phyloP scores from a whole-genome alignment of 2,888 invertebrate species.

The Acrobasis consociella region DNA sequence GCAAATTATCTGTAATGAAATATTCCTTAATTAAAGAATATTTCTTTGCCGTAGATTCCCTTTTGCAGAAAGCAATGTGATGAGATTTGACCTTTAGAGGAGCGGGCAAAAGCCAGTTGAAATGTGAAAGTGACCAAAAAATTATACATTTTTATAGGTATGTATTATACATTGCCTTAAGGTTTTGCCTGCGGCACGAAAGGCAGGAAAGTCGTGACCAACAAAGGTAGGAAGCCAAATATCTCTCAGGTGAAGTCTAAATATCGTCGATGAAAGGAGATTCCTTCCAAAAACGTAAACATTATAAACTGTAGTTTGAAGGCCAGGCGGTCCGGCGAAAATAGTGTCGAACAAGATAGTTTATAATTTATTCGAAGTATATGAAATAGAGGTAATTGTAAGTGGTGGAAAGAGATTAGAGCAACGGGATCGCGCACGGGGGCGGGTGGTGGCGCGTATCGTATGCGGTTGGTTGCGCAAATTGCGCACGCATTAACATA shows the following conservation, averaged over 20 bases:
- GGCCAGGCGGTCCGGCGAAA: too few species aligned
- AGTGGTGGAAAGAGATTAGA: constrained; percentile 23
- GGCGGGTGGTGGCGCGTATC: constrained; percentile 58
- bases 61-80: neutral
- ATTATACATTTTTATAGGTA: neutral
- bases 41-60: neutral
- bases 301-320: too few species aligned
- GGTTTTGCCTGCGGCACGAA: too few species aligned
- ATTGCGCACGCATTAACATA: constrained; percentile 69
- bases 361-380: too few species aligned
- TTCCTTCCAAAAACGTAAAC: too few species aligned
- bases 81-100: neutral
- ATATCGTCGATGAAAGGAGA: too few species aligned
- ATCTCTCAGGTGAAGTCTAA: too few species aligned
- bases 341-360: too few species aligned
- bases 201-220: too few species aligned
- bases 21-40: too few species aligned
- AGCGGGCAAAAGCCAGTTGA: neutral
- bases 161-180: neutral
- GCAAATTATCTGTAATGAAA: too few species aligned
- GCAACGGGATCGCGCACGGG: constrained; percentile 63
- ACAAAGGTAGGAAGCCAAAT: too few species aligned
- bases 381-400: neutral
- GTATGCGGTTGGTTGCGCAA: constrained; percentile 66
- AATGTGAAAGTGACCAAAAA: neutral